Base-by-base conservation (phyloP, 2,113 vertebrate species). In the Nannobrachium achirus region DNA sequence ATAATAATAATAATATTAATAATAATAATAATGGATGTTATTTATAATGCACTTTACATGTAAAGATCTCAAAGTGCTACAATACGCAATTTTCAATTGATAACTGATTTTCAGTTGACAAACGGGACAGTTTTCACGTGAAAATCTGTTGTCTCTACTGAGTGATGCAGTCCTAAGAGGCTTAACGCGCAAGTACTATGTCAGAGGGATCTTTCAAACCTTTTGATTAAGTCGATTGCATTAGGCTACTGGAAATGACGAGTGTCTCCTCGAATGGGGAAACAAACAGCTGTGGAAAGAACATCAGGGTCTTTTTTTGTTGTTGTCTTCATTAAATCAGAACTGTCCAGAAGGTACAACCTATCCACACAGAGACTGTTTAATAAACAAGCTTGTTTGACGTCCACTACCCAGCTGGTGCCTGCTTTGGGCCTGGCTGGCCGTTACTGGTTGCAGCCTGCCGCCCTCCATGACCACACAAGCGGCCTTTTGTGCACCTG, bases 351-450 rank as follows among this genome's bases (percentile, higher is more conserved):
- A 67, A 73, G 69, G 71, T 67, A 51, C 76, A 69, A 52, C 67
- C 79, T 87, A 87, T 71, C 71, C 86, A 88, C 77, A 87, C 82
- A 75, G 25, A 59, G 79, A 80, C 78, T 78, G 78, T 85, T 89
- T 88, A 77, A 91, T 87, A 89, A 91, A 92, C 88, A 89, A 84
- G 81, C 90, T 91, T 93, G 86, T 89, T 92, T 89, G 86, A 84
- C 83, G 68, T 87, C 64, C 75, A 88, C 78, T 72, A 68, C 74
- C 66, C 64, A 52, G 71, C 63, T 66, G 49, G 33, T 79, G 70
- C 67, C 83, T 80, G 76, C 62, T 88, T 81, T 82, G 71, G 71
- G 65, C 72, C 79, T 59, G 83, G 73, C 90, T 39, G 76, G 86
- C 80, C 84, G 84, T 83, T 89, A 79, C 85, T 71, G 84, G 88